Evolutionary conservation across 2,888 invertebrate genomes (phyloP).

Genomic region (Polydesmus complanatus): DNA sequence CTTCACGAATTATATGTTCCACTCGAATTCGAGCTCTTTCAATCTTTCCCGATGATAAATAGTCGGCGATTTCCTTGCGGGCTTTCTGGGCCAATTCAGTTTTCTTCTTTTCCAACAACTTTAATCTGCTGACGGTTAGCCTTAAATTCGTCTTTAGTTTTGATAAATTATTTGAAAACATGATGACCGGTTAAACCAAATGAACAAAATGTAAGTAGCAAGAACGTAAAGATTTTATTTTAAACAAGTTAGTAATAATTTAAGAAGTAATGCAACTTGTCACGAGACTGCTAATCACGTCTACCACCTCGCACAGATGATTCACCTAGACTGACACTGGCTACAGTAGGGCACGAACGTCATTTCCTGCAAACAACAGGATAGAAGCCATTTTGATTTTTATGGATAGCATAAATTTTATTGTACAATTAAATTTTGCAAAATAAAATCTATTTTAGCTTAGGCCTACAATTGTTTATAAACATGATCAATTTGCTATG

Average conservation of each 20-base stretch:
- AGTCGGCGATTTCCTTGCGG: constrained; percentile 93
- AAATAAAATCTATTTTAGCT: no score
- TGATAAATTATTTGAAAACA: background rate
- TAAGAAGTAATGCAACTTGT: background rate
- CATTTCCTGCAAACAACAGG: no score
- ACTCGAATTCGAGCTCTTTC: constrained; percentile 83
- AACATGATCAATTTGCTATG: no score
- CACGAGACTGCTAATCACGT: background rate
- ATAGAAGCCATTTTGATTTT: no score
- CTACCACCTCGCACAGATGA: no score
- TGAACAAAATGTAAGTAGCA: no score
- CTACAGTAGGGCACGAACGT: no score
- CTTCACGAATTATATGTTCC: constrained; percentile 96
- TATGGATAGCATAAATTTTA: no score
- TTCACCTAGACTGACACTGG: no score
- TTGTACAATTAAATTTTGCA: no score
- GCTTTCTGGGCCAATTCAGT: constrained; percentile 92
- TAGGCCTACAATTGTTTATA: no score
- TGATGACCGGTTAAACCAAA: background rate
- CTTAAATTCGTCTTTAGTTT: constrained; percentile 94
- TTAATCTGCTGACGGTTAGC: constrained; percentile 80
- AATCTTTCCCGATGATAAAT: constrained; percentile 63
- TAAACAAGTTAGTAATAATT: background rate
- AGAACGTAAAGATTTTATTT: background rate
- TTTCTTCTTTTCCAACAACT: constrained; percentile 92